Conservation (phyloP, 2,888 invertebrate genomes). For the Lasioglossum marginatum region DNA sequence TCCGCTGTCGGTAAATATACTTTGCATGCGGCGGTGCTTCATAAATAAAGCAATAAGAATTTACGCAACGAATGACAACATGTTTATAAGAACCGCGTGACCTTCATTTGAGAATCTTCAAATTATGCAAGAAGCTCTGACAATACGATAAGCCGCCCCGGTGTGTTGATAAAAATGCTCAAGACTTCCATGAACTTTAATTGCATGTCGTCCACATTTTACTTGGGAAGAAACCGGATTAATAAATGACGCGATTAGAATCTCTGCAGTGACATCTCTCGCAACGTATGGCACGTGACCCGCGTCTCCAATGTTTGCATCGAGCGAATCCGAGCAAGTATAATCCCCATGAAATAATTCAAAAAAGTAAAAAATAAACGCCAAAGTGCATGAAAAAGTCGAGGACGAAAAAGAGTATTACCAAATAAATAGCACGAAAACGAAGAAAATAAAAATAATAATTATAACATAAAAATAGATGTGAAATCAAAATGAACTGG, state of each 20-base stretch:
- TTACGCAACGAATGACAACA: not conserved
- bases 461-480: no score
- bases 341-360: not conserved
- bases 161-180: not conserved
- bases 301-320: not conserved
- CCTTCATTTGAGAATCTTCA: not conserved
- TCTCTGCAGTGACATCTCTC: conserved; percentile 16
- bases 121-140: not conserved
- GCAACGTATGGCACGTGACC: conserved; percentile 18
- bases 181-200: not conserved
- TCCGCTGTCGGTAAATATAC: not conserved
- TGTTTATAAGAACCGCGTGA: not conserved
- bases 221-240: not conserved
- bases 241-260: not conserved
- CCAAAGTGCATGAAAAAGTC: no score
- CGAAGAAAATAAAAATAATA: no score
- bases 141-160: no score
- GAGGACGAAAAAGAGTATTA: no score
- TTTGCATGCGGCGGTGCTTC: not conserved
- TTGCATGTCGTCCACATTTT: not conserved
- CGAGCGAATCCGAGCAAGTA: not conserved
- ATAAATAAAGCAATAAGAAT: not conserved
- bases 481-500: no score
- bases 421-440: no score
- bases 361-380: no score